Percentiles rank a stretch among this genome's conserved stretches.
Evolutionary conservation across 2,888 invertebrate species (phyloP).

Genomic region (Icerya purchasi): DNA sequence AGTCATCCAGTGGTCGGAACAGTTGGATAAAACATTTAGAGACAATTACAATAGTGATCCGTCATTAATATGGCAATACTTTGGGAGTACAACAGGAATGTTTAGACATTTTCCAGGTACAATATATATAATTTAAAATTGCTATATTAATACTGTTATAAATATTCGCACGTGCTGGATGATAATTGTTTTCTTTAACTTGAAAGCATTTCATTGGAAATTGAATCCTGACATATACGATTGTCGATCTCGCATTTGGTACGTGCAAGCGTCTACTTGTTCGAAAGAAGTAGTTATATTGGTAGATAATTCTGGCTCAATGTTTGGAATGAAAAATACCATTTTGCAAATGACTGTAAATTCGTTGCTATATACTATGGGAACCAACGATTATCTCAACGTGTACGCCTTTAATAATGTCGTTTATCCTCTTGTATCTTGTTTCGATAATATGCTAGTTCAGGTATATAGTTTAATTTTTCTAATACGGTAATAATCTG

Average conservation of each 20-base stretch:
- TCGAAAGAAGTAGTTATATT: slow-evolving; percentile 93
- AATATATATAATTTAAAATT: too few species aligned
- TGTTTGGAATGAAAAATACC: slow-evolving; percentile 57
- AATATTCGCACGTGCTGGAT: too few species aligned
- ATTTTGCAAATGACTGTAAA: slow-evolving; percentile 69
- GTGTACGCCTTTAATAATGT: slow-evolving; percentile 54
- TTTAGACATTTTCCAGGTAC: slow-evolving; percentile 71
- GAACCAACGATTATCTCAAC: slow-evolving; percentile 94
- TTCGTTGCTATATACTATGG: slow-evolving; percentile 77
- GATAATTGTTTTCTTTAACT: slow-evolving; percentile 3
- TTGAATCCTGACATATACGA: slow-evolving; percentile 31
- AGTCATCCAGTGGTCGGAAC: slow-evolving; percentile 79
- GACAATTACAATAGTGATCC: slow-evolving; percentile 75
- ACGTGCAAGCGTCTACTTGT: slow-evolving; percentile 91
- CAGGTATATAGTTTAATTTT: slow-evolving; percentile 30
- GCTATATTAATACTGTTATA: too few species aligned
- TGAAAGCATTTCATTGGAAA: slow-evolving; percentile 14
- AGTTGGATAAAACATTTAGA: slow-evolving; percentile 57
- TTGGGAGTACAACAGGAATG: slow-evolving; percentile 82
- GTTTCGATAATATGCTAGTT: slow-evolving; percentile 61
- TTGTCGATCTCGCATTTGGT: slow-evolving; percentile 82
- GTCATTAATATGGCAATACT: slow-evolving; percentile 89
- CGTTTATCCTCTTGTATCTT: slow-evolving; percentile 54
- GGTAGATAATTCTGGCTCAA: slow-evolving; percentile 87
- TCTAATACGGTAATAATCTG: too few species aligned